phyloP scores from a whole-genome alignment of 23 tunicate species.

The Ascidia mentula region DNA sequence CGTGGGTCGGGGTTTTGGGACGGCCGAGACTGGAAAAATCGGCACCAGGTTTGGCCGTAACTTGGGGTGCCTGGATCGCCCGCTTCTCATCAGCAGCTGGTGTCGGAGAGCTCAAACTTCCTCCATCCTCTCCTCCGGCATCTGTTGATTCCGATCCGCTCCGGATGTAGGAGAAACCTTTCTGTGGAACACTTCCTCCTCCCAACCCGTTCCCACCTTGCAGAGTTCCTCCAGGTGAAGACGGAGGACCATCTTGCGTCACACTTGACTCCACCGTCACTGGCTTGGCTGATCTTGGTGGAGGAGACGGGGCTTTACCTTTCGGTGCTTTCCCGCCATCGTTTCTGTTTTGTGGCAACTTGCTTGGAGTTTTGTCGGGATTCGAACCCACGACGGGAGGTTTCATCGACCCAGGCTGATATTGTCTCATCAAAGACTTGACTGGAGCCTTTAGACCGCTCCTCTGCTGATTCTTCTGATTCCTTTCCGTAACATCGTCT shows the following conservation, averaged over 20 bases:
- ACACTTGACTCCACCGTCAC: neutral
- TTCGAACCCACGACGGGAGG: neutral
- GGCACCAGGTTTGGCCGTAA: conserved; percentile 26
- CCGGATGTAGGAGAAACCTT: conserved; percentile 54
- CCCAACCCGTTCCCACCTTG: conserved; percentile 63
- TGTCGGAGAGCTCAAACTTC: neutral
- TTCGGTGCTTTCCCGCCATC: neutral
- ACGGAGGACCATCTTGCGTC: neutral
- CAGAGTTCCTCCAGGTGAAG: conserved; percentile 13
- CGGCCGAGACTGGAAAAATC: neutral
- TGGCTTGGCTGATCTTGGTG: conserved; percentile 33
- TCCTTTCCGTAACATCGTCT: conserved; percentile 42
- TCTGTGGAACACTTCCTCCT: conserved; percentile 68
- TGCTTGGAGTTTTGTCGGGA: conserved; percentile 9
- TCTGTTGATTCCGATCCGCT: conserved; percentile 16
- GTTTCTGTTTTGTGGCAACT: neutral
- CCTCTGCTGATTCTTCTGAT: conserved; percentile 44
- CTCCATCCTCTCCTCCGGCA: neutral
- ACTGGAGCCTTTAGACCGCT: conserved; percentile 56
- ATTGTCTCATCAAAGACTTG: conserved; percentile 45
- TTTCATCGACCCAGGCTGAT: conserved; percentile 24
- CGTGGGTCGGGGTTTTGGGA: conserved; percentile 2
- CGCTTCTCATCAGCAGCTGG: conserved; percentile 11
- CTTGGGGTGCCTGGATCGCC: conserved; percentile 10
- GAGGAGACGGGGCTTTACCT: conserved; percentile 29